phyloP scores from a whole-genome alignment of 1,140 invertebrate species.

The Aphelenchoides fujianensis region DNA sequence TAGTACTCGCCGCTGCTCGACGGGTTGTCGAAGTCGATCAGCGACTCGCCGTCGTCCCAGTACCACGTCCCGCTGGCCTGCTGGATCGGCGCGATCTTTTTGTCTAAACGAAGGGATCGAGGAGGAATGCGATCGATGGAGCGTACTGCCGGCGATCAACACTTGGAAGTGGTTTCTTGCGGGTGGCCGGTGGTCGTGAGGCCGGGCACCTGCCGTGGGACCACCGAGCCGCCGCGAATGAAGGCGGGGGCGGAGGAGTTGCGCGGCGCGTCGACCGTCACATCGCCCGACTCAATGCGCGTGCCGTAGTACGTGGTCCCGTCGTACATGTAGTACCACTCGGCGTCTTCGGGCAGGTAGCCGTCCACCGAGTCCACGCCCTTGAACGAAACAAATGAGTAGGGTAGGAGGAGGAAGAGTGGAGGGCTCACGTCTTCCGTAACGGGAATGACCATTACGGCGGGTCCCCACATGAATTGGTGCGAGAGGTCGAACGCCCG shows the following conservation, averaged over 20 bases:
- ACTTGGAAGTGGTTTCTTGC: conserved; percentile 29
- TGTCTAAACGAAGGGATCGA: no score
- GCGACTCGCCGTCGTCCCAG: neutral
- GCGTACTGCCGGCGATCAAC: neutral
- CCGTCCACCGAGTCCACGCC: conserved; percentile 35
- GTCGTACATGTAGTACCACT: conserved; percentile 51
- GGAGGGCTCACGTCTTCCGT: neutral
- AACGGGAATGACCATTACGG: conserved; percentile 34
- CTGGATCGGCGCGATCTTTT: neutral
- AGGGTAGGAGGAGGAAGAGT: neutral
- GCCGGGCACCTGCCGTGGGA: conserved; percentile 26
- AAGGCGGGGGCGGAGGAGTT: conserved; percentile 43
- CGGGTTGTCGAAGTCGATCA: neutral
- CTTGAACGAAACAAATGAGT: conserved; percentile 28
- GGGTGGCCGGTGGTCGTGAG: conserved; percentile 19
- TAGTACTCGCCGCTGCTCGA: neutral
- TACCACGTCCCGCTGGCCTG: neutral
- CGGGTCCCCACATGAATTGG: conserved; percentile 54
- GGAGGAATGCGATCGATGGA: no score
- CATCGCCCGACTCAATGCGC: conserved; percentile 23
- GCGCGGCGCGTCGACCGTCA: conserved; percentile 36
- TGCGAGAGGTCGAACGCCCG: conserved; percentile 34
- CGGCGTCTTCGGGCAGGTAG: conserved; percentile 38
- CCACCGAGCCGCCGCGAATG: conserved; percentile 33
- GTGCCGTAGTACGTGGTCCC: conserved; percentile 47